These are phyloP conservation scores for Sinella curviseta DNA, from an alignment of 1,140 invertebrate species.

Conservation along the genomic window DNA sequence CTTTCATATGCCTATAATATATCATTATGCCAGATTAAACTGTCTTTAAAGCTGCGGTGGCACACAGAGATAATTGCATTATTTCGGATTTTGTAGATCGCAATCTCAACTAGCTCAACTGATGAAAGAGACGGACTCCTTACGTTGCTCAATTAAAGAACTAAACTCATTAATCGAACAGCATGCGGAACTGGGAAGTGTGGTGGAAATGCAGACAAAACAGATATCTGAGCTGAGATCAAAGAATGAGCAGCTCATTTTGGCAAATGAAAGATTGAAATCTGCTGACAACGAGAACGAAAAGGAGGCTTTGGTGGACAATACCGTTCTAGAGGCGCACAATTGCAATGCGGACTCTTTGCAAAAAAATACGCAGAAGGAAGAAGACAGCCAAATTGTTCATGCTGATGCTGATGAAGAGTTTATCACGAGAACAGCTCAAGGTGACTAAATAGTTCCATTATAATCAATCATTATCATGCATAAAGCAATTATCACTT, in stretches of 20 bases:
- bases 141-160: not conserved
- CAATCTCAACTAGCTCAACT: not conserved
- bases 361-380: not conserved
- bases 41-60: too few species aligned
- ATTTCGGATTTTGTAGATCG: not conserved
- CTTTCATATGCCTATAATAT: too few species aligned
- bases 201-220: not conserved
- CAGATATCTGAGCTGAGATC: constrained; percentile 8
- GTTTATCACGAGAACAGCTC: not conserved
- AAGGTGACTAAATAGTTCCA: not conserved
- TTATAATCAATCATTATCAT: not conserved
- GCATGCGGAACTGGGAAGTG: constrained; percentile 8
- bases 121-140: not conserved
- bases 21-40: too few species aligned
- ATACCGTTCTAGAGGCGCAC: not conserved
- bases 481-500: too few species aligned
- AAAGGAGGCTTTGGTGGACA: too few species aligned
- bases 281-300: too few species aligned
- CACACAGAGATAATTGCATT: not conserved
- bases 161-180: not conserved
- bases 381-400: not conserved
- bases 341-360: not conserved
- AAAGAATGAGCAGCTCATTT: not conserved
- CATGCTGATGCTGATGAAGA: not conserved
- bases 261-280: not conserved